Evolutionary conservation across 2,113 vertebrate genomes (phyloP), one percentile per base, ranked within the genome.

Genomic region (Pimephales promelas): DNA sequence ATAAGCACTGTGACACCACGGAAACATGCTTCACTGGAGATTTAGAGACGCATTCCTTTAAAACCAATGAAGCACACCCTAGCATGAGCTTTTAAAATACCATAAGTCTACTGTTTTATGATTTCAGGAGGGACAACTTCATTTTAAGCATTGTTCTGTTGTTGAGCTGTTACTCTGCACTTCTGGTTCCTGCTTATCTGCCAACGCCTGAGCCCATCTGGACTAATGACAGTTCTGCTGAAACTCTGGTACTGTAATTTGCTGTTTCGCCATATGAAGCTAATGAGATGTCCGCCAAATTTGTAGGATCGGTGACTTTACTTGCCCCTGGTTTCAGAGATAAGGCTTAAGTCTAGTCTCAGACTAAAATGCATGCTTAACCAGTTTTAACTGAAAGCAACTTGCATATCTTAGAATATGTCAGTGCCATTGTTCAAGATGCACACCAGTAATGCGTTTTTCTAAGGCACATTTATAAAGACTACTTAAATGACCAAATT

Each of bases 131-230:
- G 31, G 77, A 88, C 40, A 94, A 95, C 85, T 82, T 93, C 7
- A 34, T 85, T 81, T 28, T 93, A 24, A 93, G 93, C 74, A 57
- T 95, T 68, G 24, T 90, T 43, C 87, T 95, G 72, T 80, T 95
- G 49, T 78, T 93, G 0, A 89, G 91, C 82, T 92, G 92, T 80
- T 95, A 94, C 87, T 89, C 86, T 2, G 91, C 90, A 14, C 72
- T 95, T 86, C 88, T 95, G 73, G 88, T 94, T 68, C 95, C 95
- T 77, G 92, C 91, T 2, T 93, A 94, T 86, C 85, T 92, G 26
- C 87, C 89, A 2, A 20, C 36, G 18, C 34, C 89, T 16, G 84
- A 82, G 2, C 61, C n/a, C 14, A 56, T 14, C 79, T 40, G 75
- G 47, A 62, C 64, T 14, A 84, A 68, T 70, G 90, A 90, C 77